Evolutionary conservation across 2,888 invertebrate genomes (phyloP).

Genomic region (Xestia rhomboidea): DNA sequence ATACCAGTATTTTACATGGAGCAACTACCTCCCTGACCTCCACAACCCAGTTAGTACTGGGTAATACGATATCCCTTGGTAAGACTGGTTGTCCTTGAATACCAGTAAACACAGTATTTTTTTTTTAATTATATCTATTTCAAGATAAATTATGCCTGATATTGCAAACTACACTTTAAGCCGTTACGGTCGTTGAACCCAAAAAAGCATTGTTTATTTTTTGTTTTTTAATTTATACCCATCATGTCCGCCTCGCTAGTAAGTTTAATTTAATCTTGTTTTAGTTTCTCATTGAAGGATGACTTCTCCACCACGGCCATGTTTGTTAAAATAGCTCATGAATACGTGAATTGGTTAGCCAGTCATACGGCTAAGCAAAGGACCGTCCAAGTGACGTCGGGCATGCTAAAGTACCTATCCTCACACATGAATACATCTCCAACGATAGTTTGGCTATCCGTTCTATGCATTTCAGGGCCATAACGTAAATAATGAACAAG

Average conservation of each 20-base stretch:
- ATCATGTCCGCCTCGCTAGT: background rate
- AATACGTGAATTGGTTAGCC: background rate
- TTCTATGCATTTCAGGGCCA: background rate
- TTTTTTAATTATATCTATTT: background rate
- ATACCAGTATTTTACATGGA: too few species aligned
- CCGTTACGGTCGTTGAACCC: background rate
- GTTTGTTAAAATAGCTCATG: background rate
- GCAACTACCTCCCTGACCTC: too few species aligned
- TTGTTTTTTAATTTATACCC: background rate
- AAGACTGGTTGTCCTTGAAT: too few species aligned
- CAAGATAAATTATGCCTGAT: background rate
- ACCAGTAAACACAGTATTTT: too few species aligned
- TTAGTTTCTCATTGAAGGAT: background rate
- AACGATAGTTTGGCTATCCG: background rate
- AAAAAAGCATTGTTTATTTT: background rate
- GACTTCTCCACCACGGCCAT: background rate
- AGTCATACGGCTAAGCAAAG: background rate
- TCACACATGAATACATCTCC: background rate
- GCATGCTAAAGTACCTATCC: background rate
- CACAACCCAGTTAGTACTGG: too few species aligned
- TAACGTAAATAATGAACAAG: constrained; percentile 2
- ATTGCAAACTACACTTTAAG: background rate
- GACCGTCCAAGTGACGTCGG: too few species aligned
- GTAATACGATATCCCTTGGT: too few species aligned
- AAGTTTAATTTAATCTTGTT: background rate